Conservation (phyloP, 2,113 vertebrate species). For the Psephotus haematonotus region DNA sequence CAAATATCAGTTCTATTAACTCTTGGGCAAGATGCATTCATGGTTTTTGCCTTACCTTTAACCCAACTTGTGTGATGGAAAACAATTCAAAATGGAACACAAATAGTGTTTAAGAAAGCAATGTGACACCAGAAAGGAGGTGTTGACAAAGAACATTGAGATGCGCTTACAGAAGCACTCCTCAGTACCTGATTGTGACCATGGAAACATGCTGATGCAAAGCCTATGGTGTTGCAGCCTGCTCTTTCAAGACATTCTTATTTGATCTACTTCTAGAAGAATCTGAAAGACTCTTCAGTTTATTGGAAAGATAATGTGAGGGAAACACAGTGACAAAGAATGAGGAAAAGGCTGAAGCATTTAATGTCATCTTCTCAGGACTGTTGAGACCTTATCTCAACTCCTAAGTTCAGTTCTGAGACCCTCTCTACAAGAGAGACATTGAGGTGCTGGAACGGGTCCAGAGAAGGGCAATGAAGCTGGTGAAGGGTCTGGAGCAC, state of each 20-base stretch:
- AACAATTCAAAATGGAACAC: slow-evolving; percentile 35
- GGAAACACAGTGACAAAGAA: not conserved
- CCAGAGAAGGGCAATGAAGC: not conserved
- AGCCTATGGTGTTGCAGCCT: not conserved
- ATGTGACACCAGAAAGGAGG: not conserved
- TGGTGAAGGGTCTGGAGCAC: not conserved
- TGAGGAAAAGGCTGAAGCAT: not conserved
- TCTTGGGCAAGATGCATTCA: not conserved
- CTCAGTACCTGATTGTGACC: slow-evolving; percentile 5
- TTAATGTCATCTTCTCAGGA: not conserved
- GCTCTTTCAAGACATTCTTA: slow-evolving; percentile 27
- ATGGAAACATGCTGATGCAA: slow-evolving; percentile 15
- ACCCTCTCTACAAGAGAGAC: not conserved
- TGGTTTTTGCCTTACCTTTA: not conserved
- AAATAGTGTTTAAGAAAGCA: slow-evolving; percentile 28
- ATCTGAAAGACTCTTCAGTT: not conserved
- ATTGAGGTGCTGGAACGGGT: not conserved
- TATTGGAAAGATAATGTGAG: not conserved
- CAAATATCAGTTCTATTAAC: not conserved
- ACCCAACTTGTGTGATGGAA: not conserved
- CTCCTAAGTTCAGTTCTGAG: not conserved
- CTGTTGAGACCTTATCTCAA: not conserved
- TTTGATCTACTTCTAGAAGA: not conserved
- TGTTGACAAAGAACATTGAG: not conserved
- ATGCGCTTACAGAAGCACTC: slow-evolving; percentile 4